phyloP scores from a whole-genome alignment of 2,113 vertebrate genomes.

The Astur gentilis region DNA sequence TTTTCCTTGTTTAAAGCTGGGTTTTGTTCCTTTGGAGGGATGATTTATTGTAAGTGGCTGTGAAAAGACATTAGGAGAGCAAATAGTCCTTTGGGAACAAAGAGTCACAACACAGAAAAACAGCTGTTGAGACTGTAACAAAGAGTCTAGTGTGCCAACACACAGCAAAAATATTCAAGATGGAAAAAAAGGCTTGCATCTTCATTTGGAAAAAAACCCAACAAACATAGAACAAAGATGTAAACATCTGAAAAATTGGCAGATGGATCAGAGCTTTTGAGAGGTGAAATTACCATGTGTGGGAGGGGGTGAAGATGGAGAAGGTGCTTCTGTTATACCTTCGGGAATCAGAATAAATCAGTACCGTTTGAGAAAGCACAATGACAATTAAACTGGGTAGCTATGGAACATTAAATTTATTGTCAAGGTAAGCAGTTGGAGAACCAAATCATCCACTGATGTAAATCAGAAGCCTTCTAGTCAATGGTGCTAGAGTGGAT shows the following conservation, averaged over 20 bases:
- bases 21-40: not conserved
- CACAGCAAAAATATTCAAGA: not conserved
- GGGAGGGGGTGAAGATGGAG: not conserved
- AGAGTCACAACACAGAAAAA: not conserved
- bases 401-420: not conserved
- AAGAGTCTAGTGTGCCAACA: not conserved
- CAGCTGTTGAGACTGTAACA: not conserved
- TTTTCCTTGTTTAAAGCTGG: not conserved
- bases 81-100: conserved; percentile 19
- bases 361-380: not conserved
- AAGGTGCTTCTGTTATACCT: not conserved
- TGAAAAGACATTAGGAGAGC: not conserved
- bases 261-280: not conserved
- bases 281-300: not conserved
- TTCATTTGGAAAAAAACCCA: not conserved
- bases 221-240: not conserved
- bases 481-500: not conserved
- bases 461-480: not conserved
- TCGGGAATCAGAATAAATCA: not conserved
- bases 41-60: conserved; percentile 12
- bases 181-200: not conserved
- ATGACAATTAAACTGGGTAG: not conserved
- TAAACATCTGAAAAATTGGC: not conserved
- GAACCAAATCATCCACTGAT: not conserved
- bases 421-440: not conserved